Base-by-base conservation (phyloP, 2,888 invertebrate species). In the Norana najaformis region DNA sequence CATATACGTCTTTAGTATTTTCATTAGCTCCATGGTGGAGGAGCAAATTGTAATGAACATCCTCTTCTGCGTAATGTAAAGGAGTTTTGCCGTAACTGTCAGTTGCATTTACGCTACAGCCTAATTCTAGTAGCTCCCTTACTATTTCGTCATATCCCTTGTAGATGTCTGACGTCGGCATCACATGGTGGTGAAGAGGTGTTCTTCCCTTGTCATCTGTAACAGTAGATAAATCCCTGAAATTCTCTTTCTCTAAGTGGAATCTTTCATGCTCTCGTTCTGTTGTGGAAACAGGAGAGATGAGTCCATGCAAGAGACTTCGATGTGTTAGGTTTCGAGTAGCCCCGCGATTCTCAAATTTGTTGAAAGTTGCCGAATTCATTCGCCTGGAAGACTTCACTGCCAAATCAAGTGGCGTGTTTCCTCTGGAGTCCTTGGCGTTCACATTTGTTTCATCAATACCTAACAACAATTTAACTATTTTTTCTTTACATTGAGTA, bases 341-440 rank as follows among this genome's bases (percentile, higher is more conserved):
- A 11, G 69, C 69, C 0, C 69, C 69, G 69, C 69, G 69, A 69
- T 69, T 8, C 69, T 69, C n/a, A 69, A 69, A n/a, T n/a, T 8
- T 8, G 30, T 69, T n/a, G 69, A 69, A n/a, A 69, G 69, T 69
- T n/a, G 69, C 69, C 13, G 69, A n/a, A 69, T 4, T n/a, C 8
- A 69, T 69, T 69, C n/a, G 30, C 69, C n/a, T 69, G 6, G 69
- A 69, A 69, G n/a, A 69, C 69, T 69, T 69, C 30, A n/a, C 30
- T 69, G n/a, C 69, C 69, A 69, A 69, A 69, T 69, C 69, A n/a
- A 69, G 69, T 69, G 69, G 69, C n/a, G 69, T 69, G n/a, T 69
- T 69, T 69, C 69, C 69, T 69, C 69, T 30, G 69, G n/a, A 30
- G n/a, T 69, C n/a, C 13, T n/a, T n/a, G 69, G 69, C 30, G n/a